Conservation (phyloP, 2,888 invertebrate species). For the Lobophora halterata region DNA sequence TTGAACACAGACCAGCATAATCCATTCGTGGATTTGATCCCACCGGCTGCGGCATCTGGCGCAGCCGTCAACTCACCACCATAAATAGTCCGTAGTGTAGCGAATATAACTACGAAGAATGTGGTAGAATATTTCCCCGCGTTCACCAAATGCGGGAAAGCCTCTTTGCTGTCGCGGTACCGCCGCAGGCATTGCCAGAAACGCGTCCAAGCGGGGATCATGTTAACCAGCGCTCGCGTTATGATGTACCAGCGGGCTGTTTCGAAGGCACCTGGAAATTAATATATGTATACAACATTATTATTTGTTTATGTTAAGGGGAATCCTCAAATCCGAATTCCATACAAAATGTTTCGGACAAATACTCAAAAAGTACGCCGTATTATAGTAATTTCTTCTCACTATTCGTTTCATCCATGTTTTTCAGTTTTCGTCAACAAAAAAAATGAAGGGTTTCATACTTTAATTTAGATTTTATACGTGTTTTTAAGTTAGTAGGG, state of each 20-base stretch:
- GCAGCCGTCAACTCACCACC: slow-evolving; percentile 42
- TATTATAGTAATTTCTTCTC: too few relatives aligned
- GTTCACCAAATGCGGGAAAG: slow-evolving; percentile 97
- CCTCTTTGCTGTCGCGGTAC: slow-evolving; percentile 95
- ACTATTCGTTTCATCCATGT: too few relatives aligned
- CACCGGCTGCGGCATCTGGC: neutral
- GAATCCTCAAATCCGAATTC: too few relatives aligned
- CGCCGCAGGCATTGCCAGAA: slow-evolving; percentile 98
- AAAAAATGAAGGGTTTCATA: too few relatives aligned
- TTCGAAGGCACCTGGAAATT: slow-evolving; percentile 66
- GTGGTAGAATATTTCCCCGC: slow-evolving; percentile 99
- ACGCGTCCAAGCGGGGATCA: slow-evolving; percentile 98
- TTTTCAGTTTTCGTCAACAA: too few relatives aligned
- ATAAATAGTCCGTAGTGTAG: slow-evolving; percentile 84
- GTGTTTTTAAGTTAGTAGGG: too few relatives aligned
- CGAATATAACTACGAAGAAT: slow-evolving; percentile 95
- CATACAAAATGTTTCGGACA: too few relatives aligned
- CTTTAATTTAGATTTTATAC: too few relatives aligned
- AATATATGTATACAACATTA: neutral
- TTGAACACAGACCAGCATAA: too few relatives aligned
- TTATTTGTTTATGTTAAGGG: too few relatives aligned
- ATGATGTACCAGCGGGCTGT: slow-evolving; percentile 87
- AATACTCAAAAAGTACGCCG: too few relatives aligned
- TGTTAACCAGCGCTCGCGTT: slow-evolving; percentile 91
- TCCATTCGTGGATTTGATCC: too few relatives aligned